Evolutionary conservation across 2,113 vertebrate genomes (phyloP).

Genomic region (Varanus salvator): DNA sequence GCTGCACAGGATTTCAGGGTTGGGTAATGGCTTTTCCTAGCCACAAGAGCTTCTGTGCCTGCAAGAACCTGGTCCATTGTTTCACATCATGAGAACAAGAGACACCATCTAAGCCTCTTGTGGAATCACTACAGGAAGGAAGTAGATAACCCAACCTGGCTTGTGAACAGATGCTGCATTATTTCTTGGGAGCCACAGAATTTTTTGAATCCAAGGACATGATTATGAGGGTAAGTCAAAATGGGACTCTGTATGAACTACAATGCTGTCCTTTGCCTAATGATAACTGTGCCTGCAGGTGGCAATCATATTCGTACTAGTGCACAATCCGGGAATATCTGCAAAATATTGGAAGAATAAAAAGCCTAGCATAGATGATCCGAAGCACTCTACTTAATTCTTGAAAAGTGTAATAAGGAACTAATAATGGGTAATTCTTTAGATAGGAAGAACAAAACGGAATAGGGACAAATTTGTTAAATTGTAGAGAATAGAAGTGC

Average conservation of each 20-base stretch:
- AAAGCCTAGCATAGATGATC: background rate
- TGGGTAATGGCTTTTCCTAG: no score
- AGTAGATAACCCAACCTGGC: background rate
- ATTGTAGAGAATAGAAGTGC: no score
- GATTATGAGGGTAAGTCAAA: background rate
- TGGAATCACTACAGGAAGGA: background rate
- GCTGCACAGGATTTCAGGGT: no score
- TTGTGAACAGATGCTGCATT: background rate
- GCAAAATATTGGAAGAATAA: background rate
- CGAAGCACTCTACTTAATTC: background rate
- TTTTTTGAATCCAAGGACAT: background rate
- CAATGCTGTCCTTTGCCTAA: background rate
- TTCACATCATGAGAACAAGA: no score
- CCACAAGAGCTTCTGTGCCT: background rate
- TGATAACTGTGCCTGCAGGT: background rate
- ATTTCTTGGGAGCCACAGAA: background rate
- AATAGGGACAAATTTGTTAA: no score
- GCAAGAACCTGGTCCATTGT: background rate
- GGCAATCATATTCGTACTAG: background rate
- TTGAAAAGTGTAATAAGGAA: background rate
- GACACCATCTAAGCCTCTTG: background rate
- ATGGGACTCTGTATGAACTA: background rate
- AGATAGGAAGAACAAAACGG: background rate
- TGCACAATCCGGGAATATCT: background rate
- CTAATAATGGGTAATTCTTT: background rate